Base-by-base conservation (phyloP, 1,140 invertebrate genomes). In the Spodoptera litura region DNA sequence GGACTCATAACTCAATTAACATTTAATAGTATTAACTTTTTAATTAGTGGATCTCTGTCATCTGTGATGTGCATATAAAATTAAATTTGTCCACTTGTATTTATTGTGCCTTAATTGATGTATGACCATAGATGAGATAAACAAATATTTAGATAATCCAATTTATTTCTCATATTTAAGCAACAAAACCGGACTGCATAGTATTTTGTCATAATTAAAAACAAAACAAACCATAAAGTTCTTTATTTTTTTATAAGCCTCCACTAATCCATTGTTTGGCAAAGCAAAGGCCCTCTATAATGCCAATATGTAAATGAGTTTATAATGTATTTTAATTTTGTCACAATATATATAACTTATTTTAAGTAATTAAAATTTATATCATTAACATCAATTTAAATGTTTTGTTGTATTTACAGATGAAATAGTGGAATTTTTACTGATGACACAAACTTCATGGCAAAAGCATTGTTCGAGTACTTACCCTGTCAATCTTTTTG, bases 401-500 rank as follows among this genome's bases (percentile, higher is more conserved):
- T 44, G 12, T 38, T 62, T 62, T 35, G 27, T n/a, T 15, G 8
- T 15, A 38, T 62, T n/a, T 62, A 15, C 11, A 9, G 1, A 62
- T 38, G 59, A 62, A 10, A 38, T 55, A 6, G 4, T 53, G n/a
- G 3, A 55, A 55, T 55, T 55, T 8, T 15, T 4, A 4, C 53
- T 55, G 6, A 55, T 15, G 8, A 55, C 5, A 55, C 53, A n/a
- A 55, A 6, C 4, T 55, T 59, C 2, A 59, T 11, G 9, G 20
- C 31, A 31, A 31, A 59, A 59, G 12, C 25, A 12, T 59, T 31
- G 10, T 3, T 59, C 12, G 15, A n/a, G 15, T 15, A 87, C 85
- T 85, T 78, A 87, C 86, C 80, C 84, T 81, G 20, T 87, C 86
- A 84, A 85, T 87, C 85, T 86, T 75, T 52, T 56, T 55, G 11